A percentile compares a stretch with the other conserved stretches of the same genome.
phyloP scores from a whole-genome alignment of 2,888 invertebrate species.

The Tupiocoris notatus region DNA sequence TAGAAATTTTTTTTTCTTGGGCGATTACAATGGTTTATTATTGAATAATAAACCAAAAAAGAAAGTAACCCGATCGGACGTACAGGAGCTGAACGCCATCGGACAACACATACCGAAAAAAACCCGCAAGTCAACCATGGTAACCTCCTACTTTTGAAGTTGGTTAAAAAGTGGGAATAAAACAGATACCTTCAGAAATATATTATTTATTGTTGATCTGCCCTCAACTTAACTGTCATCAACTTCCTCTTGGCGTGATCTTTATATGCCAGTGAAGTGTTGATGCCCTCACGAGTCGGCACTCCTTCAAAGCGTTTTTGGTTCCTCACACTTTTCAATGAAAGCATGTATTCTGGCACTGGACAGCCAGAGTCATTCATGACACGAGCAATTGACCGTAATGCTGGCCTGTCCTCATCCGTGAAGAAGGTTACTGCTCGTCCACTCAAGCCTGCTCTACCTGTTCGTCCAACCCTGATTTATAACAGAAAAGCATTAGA shows the following conservation, averaged over 20 bases:
- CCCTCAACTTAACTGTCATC: neutral
- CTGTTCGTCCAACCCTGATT: slow-evolving; percentile 75
- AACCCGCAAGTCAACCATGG: no score
- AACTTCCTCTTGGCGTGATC: slow-evolving; percentile 2
- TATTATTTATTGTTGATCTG: neutral
- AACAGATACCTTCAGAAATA: no score
- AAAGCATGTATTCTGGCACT: slow-evolving; percentile 88
- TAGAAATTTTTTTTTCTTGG: no score
- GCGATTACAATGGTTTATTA: no score
- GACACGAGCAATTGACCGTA: slow-evolving; percentile 80
- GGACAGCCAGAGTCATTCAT: slow-evolving; percentile 88
- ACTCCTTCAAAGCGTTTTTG: slow-evolving; percentile 57
- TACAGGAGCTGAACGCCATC: no score
- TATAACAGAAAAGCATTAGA: no score
- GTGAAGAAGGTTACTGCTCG: slow-evolving; percentile 94
- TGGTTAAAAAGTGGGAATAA: no score
- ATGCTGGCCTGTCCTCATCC: slow-evolving; percentile 77
- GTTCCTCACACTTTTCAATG: slow-evolving; percentile 67
- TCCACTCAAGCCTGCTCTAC: slow-evolving; percentile 86
- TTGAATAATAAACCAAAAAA: no score
- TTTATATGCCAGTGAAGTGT: slow-evolving; percentile 58
- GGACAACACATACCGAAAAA: no score
- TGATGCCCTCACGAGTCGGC: slow-evolving; percentile 66
- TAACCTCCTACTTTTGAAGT: no score
- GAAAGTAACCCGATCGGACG: no score